Percentiles rank a stretch among this genome's conserved stretches.
Evolutionary conservation across 1,140 invertebrate genomes (phyloP).

Genomic region (Pseudomyrmex gracilis): DNA sequence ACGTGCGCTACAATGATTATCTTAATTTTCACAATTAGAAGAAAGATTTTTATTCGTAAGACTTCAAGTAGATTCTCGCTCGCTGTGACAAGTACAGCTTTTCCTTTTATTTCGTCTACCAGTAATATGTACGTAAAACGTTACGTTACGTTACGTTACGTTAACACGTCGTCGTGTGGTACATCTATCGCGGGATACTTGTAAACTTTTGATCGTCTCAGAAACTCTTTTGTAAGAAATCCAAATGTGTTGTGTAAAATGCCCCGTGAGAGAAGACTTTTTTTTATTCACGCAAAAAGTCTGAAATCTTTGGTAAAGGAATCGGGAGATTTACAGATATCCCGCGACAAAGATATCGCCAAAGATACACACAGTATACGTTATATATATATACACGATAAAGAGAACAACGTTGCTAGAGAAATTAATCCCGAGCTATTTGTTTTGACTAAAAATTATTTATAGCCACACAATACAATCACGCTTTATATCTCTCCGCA

Average conservation of each 20-base stretch:
- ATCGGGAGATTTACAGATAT: constrained; percentile 2
- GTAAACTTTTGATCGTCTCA: not conserved
- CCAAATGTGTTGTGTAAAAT: not conserved
- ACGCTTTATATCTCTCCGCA: constrained; percentile 4
- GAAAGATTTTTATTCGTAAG: constrained; percentile 55
- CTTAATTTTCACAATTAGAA: constrained; percentile 62
- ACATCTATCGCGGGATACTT: constrained; percentile 36
- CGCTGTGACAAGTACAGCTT: constrained; percentile 64
- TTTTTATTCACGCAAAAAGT: not conserved
- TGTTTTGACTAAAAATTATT: constrained; percentile 31
- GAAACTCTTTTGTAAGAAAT: not conserved
- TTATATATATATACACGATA: not conserved
- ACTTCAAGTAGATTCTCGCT: constrained; percentile 54
- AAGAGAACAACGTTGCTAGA: constrained; percentile 26
- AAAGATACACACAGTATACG: not conserved
- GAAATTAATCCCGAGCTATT: constrained; percentile 33
- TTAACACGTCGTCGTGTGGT: constrained; percentile 1
- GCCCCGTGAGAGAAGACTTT: not conserved
- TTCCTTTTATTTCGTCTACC: constrained; percentile 57
- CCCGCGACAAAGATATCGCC: constrained; percentile 26
- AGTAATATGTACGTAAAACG: constrained; percentile 17
- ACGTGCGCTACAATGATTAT: constrained; percentile 76
- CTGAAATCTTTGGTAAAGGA: not conserved
- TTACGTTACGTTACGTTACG: too few relatives aligned
- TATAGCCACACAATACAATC: constrained; percentile 28